Conservation (phyloP, 2,888 invertebrate genomes). For the Rotaria macrura region DNA sequence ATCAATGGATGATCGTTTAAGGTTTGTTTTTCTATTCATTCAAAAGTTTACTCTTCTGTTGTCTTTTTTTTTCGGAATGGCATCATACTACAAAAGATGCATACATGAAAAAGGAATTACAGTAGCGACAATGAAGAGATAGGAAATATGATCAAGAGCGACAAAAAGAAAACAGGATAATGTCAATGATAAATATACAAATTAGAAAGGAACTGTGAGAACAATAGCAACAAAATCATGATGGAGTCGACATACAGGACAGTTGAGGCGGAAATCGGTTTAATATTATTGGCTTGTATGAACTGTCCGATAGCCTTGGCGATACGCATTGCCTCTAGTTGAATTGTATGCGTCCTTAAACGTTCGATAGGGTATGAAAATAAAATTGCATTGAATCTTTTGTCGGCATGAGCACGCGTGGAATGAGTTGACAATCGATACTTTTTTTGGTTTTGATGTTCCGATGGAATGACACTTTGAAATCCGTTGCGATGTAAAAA, state of each 20-base stretch:
- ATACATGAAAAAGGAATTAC: neutral
- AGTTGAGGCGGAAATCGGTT: neutral
- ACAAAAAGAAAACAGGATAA: neutral
- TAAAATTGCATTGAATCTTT: neutral
- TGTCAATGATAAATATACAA: neutral
- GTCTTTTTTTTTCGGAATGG: neutral
- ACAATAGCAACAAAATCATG: neutral
- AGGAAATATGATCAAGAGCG: too few species aligned
- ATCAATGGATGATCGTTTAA: neutral
- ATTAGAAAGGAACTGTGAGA: neutral
- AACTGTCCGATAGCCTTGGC: neutral
- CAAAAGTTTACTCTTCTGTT: neutral
- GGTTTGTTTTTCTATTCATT: neutral
- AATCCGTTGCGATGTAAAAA: neutral
- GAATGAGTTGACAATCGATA: constrained; percentile 5
- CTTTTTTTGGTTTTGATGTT: neutral
- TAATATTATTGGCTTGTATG: neutral
- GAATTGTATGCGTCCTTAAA: neutral
- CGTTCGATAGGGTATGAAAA: constrained; percentile 20
- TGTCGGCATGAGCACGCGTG: neutral
- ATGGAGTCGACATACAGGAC: neutral
- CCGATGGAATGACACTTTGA: neutral
- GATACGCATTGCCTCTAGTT: neutral
- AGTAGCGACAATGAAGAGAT: neutral
- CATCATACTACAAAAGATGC: neutral